A percentile compares a stretch with the other conserved stretches of the same genome.
Evolutionary conservation across 2,797 vertebrate genomes (phyloP).

Genomic region (Falco cherrug): DNA sequence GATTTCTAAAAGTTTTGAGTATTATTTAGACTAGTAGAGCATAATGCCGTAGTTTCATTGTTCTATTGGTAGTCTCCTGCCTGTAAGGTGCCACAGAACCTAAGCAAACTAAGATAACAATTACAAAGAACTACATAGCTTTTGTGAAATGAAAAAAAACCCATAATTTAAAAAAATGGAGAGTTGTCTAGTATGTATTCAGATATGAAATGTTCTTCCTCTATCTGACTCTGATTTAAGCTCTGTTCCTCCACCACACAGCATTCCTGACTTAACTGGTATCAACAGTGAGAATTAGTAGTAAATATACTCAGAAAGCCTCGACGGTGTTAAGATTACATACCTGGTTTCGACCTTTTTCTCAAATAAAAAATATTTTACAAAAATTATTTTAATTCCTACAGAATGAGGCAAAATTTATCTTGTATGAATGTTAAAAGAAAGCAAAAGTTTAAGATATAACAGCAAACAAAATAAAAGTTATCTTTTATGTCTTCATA

Average conservation of each 20-base stretch:
- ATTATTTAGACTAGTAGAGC: neutral
- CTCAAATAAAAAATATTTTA: neutral
- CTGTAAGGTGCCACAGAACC: neutral
- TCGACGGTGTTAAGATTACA: neutral
- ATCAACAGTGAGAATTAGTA: neutral
- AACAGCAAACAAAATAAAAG: neutral
- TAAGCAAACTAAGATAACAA: neutral
- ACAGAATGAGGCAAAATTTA: neutral
- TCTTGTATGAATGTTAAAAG: neutral
- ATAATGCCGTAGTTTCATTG: neutral
- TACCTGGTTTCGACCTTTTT: neutral
- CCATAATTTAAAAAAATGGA: neutral
- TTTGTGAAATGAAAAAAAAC: fast-evolving
- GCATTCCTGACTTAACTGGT: neutral
- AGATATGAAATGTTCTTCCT: neutral
- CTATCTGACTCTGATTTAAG: neutral
- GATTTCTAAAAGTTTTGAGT: neutral
- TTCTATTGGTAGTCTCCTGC: neutral
- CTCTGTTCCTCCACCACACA: neutral
- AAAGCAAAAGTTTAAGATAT: neutral
- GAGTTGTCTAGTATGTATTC: neutral
- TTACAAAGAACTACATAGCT: neutral
- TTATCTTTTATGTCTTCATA: neutral
- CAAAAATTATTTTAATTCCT: neutral
- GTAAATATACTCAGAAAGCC: neutral